These are phyloP conservation scores for Megathymus violae DNA, from an alignment of 1,140 invertebrate species.

Conservation along the genomic window DNA sequence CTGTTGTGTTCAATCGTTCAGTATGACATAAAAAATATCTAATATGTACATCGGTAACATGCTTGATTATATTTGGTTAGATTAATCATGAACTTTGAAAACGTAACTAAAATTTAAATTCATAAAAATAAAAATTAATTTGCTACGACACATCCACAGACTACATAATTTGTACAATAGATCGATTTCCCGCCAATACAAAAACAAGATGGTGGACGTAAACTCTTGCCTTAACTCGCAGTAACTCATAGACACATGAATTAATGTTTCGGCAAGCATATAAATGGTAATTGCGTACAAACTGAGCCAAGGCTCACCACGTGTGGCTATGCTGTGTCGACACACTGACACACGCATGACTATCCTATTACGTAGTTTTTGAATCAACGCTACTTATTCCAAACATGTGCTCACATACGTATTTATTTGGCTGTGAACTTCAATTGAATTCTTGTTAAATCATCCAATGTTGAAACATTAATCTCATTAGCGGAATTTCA, in stretches of 20 bases:
- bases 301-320: slow-evolving; percentile 44
- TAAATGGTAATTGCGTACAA: slow-evolving; percentile 43
- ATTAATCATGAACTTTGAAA: too few species aligned
- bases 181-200: too few species aligned
- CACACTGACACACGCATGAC: slow-evolving; percentile 32
- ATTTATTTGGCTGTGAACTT: slow-evolving; percentile 19
- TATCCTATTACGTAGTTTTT: slow-evolving; percentile 32
- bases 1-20: too few species aligned
- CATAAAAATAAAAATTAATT: too few species aligned
- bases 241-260: slow-evolving; percentile 2
- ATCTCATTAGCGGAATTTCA: too few species aligned
- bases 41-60: too few species aligned
- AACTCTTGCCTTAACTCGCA: not conserved
- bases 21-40: too few species aligned
- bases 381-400: slow-evolving; percentile 20
- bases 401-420: slow-evolving; percentile 15
- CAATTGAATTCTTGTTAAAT: not conserved
- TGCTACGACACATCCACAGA: too few species aligned
- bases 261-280: slow-evolving; percentile 16
- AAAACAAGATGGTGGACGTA: not conserved
- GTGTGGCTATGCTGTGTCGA: slow-evolving; percentile 41
- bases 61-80: too few species aligned
- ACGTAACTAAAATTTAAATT: too few species aligned
- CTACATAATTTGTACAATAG: too few species aligned
- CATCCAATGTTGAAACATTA: too few species aligned